phyloP scores from a whole-genome alignment of 1,140 invertebrate species.

The Drosophila ficusphila region DNA sequence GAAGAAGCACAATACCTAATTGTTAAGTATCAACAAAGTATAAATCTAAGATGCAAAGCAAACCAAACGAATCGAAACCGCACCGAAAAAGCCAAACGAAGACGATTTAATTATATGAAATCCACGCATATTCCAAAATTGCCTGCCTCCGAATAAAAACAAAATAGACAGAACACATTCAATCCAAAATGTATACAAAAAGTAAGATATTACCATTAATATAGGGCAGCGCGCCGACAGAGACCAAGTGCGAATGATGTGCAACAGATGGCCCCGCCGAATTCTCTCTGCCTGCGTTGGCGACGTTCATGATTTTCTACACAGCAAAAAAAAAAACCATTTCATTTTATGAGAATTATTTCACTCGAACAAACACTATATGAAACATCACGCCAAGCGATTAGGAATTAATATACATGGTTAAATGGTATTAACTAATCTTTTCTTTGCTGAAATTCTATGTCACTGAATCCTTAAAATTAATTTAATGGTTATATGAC shows the following conservation, averaged over 20 bases:
- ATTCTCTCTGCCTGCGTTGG: conserved; percentile 42
- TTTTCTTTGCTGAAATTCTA: too few species aligned
- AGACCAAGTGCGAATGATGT: conserved; percentile 81
- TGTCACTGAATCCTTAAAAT: too few species aligned
- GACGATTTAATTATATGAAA: conserved; percentile 78
- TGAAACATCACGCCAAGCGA: too few species aligned
- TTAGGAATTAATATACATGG: too few species aligned
- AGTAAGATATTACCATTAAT: conserved; percentile 82
- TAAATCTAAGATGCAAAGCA: conserved; percentile 70
- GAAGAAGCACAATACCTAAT: conserved; percentile 68
- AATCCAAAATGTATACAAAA: conserved; percentile 75
- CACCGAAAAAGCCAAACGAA: neutral
- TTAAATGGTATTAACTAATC: too few species aligned
- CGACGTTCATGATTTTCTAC: conserved; percentile 43
- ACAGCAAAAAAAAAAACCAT: conserved; percentile 23
- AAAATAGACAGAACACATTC: conserved; percentile 70
- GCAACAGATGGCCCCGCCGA: conserved; percentile 77
- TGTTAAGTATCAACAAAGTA: conserved; percentile 82
- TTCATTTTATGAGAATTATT: too few species aligned
- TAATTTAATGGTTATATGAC: too few species aligned
- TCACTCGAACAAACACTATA: too few species aligned
- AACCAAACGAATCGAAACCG: conserved; percentile 16
- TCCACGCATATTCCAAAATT: conserved; percentile 55
- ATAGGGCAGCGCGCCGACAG: conserved; percentile 79
- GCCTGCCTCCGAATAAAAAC: conserved; percentile 65